These are phyloP conservation scores for Henricia sp. DNA, from an alignment of 53 echinoderm and acorn worm species.

Conservation along the genomic window DNA sequence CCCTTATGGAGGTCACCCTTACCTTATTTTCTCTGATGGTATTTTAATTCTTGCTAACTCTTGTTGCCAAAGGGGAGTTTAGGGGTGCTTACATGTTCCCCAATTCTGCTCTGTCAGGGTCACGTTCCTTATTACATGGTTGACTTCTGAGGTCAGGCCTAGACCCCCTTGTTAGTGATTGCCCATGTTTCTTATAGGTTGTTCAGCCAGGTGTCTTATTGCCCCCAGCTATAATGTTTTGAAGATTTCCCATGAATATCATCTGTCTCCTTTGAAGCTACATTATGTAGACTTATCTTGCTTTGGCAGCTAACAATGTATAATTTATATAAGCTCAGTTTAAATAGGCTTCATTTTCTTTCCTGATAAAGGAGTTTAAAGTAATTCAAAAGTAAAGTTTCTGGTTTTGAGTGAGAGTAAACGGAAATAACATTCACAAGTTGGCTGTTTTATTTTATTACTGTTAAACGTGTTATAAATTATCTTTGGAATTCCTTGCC, in stretches of 20 bases:
- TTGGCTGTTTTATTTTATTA: too few species aligned
- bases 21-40: slow-evolving; percentile 20
- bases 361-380: too few species aligned
- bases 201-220: not conserved
- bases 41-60: slow-evolving; percentile 41
- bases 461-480: too few species aligned
- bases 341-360: too few species aligned
- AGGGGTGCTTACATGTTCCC: not conserved
- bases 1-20: slow-evolving; percentile 31
- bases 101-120: not conserved
- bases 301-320: too few species aligned
- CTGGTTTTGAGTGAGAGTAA: too few species aligned
- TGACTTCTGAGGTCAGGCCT: slow-evolving; percentile 18
- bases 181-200: not conserved
- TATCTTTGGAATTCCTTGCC: too few species aligned
- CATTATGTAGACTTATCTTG: too few species aligned
- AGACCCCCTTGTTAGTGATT: not conserved
- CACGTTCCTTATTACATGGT: not conserved
- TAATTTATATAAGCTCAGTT: too few species aligned
- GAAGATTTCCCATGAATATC: slow-evolving; percentile 20
- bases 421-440: too few species aligned
- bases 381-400: too few species aligned
- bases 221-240: slow-evolving; percentile 5
- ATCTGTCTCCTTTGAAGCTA: slow-evolving; percentile 1
- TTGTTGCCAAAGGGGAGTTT: slow-evolving; percentile 13